Evolutionary conservation across 2,888 invertebrate species (phyloP), one percentile per base, ranked within the genome.

Genomic region (Eledona agricola): DNA sequence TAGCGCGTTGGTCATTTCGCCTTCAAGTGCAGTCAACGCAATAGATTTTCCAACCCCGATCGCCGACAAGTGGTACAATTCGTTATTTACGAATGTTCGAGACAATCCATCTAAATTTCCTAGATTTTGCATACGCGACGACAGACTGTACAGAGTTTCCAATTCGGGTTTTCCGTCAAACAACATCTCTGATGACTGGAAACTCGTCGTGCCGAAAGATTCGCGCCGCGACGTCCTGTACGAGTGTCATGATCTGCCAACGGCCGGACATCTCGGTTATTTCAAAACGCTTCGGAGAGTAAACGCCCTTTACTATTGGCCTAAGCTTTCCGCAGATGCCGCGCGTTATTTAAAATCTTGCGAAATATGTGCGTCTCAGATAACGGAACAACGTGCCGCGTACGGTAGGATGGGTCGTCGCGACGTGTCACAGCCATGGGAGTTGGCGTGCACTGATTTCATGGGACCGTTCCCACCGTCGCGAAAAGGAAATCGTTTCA

Each of bases 1-100:
- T 43, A 1, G 20, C 16, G 1, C 19, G 19, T 23, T 62, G 59
- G 63, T 38, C 43, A 2, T 4, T 60, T 1, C 42, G 57, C 4
- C 37, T 63, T 1, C 57, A 61, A 26, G n/a, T n/a, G n/a, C n/a
- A n/a, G n/a, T n/a, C n/a, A n/a, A n/a, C n/a, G n/a, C n/a, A n/a
- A n/a, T n/a, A n/a, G n/a, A n/a, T n/a, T n/a, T n/a, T n/a, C n/a
- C n/a, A n/a, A n/a, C n/a, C 1, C 31, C 31, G 15, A 23, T 4
- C 2, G 9, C 23, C 6, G 23, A 23, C 6, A 2, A 6, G n/a
- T 23, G 23, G 23, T 23, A 23, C 23, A 23, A 23, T 2, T 2
- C 6, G 6, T 4, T 23, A 6, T 6, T 23, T 2, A 2, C 2
- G 6, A 4, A 2, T 2, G 23, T 23, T 4, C 6, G n/a, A 2